These are phyloP conservation scores for Malaclemys terrapin DNA, from an alignment of 2,113 vertebrate species.

Conservation along the genomic window DNA sequence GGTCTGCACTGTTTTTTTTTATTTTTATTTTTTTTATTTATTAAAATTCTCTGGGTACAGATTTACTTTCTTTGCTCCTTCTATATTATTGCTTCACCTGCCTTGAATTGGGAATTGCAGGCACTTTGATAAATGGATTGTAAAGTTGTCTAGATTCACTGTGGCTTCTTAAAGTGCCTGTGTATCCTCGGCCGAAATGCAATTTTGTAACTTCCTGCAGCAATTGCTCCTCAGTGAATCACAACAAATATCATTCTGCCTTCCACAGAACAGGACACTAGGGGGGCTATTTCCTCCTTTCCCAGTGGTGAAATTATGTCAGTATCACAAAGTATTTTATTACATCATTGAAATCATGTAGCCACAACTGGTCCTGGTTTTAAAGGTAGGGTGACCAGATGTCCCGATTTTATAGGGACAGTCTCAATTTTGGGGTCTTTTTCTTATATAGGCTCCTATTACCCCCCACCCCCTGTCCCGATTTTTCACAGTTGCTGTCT, in stretches of 20 bases:
- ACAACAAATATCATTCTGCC: background rate
- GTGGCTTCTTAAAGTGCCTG: background rate
- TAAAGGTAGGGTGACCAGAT: background rate
- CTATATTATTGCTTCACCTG: background rate
- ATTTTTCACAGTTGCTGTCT: no score
- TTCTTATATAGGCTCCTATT: no score
- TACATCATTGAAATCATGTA: background rate
- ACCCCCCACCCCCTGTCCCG: no score
- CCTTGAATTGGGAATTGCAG: background rate
- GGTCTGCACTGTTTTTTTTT: background rate
- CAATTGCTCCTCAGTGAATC: background rate
- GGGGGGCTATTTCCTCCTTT: background rate
- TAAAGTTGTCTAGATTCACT: background rate
- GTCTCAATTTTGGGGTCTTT: no score
- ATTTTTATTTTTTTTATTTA: background rate
- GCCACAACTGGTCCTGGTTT: background rate
- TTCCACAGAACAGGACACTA: background rate
- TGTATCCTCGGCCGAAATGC: background rate
- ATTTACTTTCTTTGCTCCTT: background rate
- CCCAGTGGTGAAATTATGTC: background rate
- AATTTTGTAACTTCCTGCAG: background rate
- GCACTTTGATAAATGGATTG: slow-evolving; percentile 17
- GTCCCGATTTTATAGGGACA: no score
- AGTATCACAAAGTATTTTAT: background rate
- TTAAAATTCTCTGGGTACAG: background rate